Percentiles rank a stretch among this genome's conserved stretches.
phyloP scores from a whole-genome alignment of 2,797 vertebrate genomes.

The Pitangus sulphuratus region DNA sequence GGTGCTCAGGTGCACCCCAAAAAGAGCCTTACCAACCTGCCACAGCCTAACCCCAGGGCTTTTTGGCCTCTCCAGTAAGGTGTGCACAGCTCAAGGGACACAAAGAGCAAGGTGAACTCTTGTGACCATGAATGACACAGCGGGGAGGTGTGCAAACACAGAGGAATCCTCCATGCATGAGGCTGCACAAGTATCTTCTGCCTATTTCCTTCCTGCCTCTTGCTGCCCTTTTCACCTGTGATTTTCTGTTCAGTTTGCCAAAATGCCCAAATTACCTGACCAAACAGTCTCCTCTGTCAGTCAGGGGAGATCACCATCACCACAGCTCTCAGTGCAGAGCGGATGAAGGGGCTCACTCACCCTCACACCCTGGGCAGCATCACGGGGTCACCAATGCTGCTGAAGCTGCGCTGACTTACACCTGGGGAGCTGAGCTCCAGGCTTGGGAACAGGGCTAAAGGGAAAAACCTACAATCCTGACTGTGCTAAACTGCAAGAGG shows the following conservation, averaged over 20 bases:
- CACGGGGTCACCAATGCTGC: rapidly evolving
- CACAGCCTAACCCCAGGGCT: neutral
- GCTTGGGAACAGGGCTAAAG: neutral
- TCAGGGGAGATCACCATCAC: rapidly evolving
- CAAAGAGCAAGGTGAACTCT: neutral
- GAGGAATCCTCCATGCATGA: rapidly evolving
- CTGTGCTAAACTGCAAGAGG: neutral
- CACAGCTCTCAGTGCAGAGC: neutral
- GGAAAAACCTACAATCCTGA: neutral
- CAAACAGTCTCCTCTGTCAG: neutral
- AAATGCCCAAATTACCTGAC: neutral
- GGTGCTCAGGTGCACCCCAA: neutral
- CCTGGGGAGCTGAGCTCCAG: neutral
- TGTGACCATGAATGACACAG: neutral
- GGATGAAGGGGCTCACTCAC: neutral
- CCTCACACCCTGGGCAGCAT: rapidly evolving
- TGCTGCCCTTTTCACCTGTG: neutral
- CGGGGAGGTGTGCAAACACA: rapidly evolving
- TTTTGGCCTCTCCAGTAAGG: neutral
- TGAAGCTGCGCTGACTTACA: neutral
- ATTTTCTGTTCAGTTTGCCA: neutral
- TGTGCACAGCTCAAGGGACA: neutral
- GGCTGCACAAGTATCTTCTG: rapidly evolving
- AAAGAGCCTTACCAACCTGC: neutral
- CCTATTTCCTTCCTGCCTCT: neutral